Evolutionary conservation across 1,140 invertebrate species (phyloP).

Genomic region (Maniola jurtina): DNA sequence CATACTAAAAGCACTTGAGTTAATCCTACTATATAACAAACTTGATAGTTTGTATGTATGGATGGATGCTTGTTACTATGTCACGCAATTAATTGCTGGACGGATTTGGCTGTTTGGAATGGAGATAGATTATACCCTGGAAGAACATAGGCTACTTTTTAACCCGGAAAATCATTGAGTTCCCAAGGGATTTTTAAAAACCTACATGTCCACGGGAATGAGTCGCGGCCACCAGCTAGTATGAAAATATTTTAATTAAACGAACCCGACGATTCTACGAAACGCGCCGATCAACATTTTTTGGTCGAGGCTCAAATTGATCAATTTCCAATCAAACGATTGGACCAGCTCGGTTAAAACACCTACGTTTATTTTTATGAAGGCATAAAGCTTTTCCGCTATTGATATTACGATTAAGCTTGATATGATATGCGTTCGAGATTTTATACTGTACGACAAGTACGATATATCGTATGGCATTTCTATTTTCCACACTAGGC

Average conservation of each 20-base stretch:
- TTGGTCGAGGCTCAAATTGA: neutral
- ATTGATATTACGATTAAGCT: slow-evolving; percentile 16
- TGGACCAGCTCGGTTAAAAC: neutral
- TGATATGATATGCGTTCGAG: neutral
- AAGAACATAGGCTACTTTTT: no score
- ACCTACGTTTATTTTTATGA: slow-evolving; percentile 19
- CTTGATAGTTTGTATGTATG: no score
- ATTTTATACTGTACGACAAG: neutral
- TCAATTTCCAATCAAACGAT: slow-evolving; percentile 4
- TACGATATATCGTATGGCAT: neutral
- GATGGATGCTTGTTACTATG: no score
- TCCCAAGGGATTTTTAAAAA: no score
- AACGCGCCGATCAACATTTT: slow-evolving; percentile 7
- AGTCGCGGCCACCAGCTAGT: no score
- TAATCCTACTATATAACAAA: no score
- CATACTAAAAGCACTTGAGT: neutral
- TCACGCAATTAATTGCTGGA: no score
- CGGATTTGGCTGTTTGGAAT: no score
- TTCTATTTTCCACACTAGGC: neutral
- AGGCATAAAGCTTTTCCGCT: slow-evolving; percentile 16
- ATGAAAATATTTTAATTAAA: slow-evolving; percentile 5
- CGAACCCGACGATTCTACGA: neutral
- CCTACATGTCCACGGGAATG: no score
- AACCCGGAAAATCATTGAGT: no score
- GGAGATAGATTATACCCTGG: no score